These are phyloP conservation scores for Aegotheles bennettii DNA, from an alignment of 2,113 vertebrate species.

Conservation along the genomic window DNA sequence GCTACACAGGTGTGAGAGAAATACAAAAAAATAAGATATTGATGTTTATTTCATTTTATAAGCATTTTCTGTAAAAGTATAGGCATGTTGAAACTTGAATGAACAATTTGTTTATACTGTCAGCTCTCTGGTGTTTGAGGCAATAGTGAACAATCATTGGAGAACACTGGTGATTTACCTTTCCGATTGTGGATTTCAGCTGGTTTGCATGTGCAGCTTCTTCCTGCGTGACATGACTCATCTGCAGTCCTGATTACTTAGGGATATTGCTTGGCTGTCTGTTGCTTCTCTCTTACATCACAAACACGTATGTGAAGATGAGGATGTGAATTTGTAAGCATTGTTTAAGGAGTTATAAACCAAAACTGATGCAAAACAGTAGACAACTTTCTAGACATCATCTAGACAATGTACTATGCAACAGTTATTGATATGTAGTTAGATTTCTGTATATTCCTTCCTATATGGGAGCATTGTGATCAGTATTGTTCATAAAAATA, in stretches of 20 bases:
- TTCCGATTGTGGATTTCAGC: not conserved
- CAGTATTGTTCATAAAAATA: not conserved
- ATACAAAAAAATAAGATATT: not conserved
- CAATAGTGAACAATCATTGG: not conserved
- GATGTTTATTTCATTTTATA: not conserved
- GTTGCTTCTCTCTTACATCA: not conserved
- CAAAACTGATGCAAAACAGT: not conserved
- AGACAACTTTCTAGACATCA: not conserved
- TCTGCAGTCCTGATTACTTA: not conserved
- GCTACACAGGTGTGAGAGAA: not conserved
- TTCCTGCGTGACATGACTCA: not conserved
- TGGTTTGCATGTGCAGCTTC: not conserved
- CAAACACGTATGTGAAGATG: not conserved
- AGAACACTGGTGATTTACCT: not conserved
- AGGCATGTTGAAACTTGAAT: not conserved
- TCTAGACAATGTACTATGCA: not conserved
- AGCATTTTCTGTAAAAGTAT: accelerated
- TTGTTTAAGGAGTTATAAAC: not conserved
- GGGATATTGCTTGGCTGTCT: not conserved
- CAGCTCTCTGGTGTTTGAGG: not conserved
- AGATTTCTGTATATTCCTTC: not conserved
- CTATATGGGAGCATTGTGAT: not conserved
- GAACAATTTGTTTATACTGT: not conserved
- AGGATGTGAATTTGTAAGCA: not conserved
- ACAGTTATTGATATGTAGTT: not conserved